phyloP scores from a whole-genome alignment of 1,140 invertebrate genomes.

The Macrosteles quadrilineatus region DNA sequence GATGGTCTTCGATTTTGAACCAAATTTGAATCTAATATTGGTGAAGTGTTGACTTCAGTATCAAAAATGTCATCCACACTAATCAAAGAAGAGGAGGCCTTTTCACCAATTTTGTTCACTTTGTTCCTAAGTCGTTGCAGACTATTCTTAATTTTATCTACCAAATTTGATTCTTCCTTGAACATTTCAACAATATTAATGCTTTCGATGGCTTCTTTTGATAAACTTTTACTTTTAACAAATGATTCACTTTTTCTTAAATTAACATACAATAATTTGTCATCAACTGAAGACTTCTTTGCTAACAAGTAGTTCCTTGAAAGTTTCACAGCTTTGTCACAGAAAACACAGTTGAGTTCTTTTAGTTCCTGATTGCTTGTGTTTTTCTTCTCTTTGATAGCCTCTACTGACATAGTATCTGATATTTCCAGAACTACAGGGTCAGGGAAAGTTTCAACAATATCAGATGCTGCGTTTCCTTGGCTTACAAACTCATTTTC shows the following conservation, averaged over 20 bases:
- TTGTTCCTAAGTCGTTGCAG: neutral
- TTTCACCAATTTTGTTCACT: neutral
- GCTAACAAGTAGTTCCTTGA: no score
- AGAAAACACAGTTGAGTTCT: no score
- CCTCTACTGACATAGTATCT: no score
- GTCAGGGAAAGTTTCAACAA: neutral
- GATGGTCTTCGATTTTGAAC: no score
- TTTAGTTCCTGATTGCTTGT: no score
- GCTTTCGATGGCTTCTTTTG: neutral
- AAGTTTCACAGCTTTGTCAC: no score
- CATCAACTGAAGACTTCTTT: neutral
- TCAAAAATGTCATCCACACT: conserved; percentile 5
- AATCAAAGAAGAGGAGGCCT: neutral
- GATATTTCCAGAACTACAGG: no score
- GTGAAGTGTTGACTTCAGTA: no score
- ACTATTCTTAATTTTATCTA: no score
- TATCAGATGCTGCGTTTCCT: neutral
- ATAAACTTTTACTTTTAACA: neutral
- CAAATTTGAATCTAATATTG: no score
- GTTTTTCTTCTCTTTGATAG: no score
- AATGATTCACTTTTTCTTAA: neutral
- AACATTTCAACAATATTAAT: neutral
- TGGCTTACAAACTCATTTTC: neutral
- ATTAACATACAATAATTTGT: neutral
- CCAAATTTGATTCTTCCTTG: neutral